phyloP scores from a whole-genome alignment of 1,140 invertebrate species.

The honey bee (Apis mellifera) region DNA sequence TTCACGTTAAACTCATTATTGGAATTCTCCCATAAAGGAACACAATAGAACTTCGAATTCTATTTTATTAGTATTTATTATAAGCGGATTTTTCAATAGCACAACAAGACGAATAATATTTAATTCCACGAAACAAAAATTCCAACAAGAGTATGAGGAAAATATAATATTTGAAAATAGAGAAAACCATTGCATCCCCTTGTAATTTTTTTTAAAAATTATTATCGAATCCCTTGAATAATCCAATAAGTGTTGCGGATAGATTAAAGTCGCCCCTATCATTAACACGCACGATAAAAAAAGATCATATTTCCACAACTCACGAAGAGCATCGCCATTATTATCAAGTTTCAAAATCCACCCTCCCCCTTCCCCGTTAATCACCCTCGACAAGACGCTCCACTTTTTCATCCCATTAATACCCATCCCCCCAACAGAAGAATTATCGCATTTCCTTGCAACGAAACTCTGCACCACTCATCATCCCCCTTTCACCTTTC shows the following conservation, averaged over 20 bases:
- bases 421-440: not conserved
- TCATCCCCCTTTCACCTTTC: not conserved
- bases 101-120: no score
- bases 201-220: no score
- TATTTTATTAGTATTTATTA: no score
- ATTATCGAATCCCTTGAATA: not conserved
- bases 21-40: no score
- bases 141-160: no score
- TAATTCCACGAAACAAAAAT: no score
- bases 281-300: not conserved
- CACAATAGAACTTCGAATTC: no score
- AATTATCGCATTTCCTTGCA: not conserved
- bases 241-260: not conserved
- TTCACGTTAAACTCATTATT: no score
- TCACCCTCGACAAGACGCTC: not conserved
- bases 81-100: no score
- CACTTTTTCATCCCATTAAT: conserved; percentile 1
- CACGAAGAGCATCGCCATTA: not conserved
- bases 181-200: no score
- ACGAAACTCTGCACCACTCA: not conserved
- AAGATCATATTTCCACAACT: not conserved
- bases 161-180: no score
- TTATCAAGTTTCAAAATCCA: not conserved
- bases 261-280: not conserved
- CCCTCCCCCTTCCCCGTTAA: not conserved